Evolutionary conservation across 2,113 vertebrate genomes (phyloP).

Genomic region (Ammospiza nelsoni): DNA sequence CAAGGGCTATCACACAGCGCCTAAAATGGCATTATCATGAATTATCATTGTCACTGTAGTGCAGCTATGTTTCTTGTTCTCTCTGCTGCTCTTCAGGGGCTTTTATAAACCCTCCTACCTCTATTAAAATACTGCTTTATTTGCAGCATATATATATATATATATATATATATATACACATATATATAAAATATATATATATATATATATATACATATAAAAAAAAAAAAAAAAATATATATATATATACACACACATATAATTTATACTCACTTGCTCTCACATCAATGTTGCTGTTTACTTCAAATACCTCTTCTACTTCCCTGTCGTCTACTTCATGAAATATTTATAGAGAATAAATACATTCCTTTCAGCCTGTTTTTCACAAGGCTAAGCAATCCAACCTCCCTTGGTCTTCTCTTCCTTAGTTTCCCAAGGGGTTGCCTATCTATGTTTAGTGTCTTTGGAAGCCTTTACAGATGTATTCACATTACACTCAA

Average conservation of each 20-base stretch:
- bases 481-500: background rate
- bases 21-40: background rate
- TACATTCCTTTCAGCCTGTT: background rate
- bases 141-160: background rate
- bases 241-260: background rate
- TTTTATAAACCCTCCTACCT: background rate
- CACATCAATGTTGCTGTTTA: background rate
- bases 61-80: background rate
- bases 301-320: background rate
- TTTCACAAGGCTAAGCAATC: background rate
- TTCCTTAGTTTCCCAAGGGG: background rate
- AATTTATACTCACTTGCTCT: background rate
- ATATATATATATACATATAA: background rate
- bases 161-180: background rate
- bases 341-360: background rate
- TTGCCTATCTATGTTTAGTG: background rate
- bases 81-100: background rate
- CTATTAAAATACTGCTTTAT: background rate
- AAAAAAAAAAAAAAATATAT: no score
- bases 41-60: background rate
- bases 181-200: background rate
- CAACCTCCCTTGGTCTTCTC: background rate
- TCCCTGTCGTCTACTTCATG: background rate
- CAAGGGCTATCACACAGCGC: background rate
- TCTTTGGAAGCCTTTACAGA: background rate